phyloP scores from a whole-genome alignment of 2,113 vertebrate genomes.

The Gymnogyps californianus region DNA sequence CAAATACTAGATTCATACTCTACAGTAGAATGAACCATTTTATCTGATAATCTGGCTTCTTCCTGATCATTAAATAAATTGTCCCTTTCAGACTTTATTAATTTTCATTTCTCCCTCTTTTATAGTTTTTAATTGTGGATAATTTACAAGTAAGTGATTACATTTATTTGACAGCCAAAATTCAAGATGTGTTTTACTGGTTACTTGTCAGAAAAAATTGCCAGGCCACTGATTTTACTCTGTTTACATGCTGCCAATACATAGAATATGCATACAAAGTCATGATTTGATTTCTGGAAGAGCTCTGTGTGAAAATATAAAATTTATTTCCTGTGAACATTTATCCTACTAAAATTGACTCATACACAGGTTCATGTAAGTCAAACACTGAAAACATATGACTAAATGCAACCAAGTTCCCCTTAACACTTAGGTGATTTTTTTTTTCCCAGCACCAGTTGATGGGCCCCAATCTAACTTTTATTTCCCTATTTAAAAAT shows the following conservation, averaged over 20 bases:
- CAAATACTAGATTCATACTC: background rate
- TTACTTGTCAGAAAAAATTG: background rate
- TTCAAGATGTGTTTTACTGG: background rate
- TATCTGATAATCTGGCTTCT: background rate
- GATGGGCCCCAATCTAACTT: background rate
- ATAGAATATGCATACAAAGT: background rate
- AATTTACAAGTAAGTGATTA: background rate
- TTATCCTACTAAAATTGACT: background rate
- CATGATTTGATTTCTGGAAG: background rate
- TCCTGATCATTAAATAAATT: background rate
- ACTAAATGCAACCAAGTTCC: background rate
- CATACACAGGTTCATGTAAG: background rate
- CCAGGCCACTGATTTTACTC: background rate
- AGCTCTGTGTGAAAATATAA: background rate
- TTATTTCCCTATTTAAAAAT: background rate
- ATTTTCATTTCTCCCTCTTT: background rate
- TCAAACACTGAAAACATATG: background rate
- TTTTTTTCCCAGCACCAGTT: background rate
- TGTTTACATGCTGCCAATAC: background rate
- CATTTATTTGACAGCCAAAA: background rate
- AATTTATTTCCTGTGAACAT: background rate
- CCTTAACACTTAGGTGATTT: background rate
- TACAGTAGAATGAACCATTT: background rate
- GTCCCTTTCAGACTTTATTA: background rate
- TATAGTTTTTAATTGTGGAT: background rate